Evolutionary conservation across 2,888 invertebrate species (phyloP), one percentile per base, ranked within the genome.

Genomic region (Xestia sexstrigata): DNA sequence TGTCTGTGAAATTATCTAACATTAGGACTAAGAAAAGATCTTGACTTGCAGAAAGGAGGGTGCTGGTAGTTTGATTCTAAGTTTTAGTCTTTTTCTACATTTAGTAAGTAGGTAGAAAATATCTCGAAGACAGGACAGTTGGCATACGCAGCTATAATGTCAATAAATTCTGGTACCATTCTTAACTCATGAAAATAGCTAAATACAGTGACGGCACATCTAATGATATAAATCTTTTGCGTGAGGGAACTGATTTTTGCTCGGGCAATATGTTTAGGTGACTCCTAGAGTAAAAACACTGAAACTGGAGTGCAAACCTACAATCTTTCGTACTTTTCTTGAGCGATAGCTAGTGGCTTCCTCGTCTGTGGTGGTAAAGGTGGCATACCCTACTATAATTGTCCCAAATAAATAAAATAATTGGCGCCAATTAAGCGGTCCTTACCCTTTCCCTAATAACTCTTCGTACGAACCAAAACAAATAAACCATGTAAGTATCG

Each of bases 1-100:
- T 52, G 78, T 81, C 84, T 89, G 85, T 67, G 26, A 7, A 60
- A 15, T 42, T 0, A 0, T 8, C 3, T 4, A 2, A 13, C 23
- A 20, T 77, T 69, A 81, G 9, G 13, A 49, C 0, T 15, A 1
- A 42, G 26, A 52, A 20, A 13, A 30, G 45, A 23, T 39, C 74
- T 20, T 39, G 3, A 58, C 71, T 17, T 23, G n/a, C 7, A 17
- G 15, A 15, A 47, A 8, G 3, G n/a, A 52, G 13, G 30, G 13
- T 42, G 23, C 11, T 8, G 47, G 52, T 49, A 23, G 9, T 52
- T 62, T 62, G 11, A 35, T 30, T 23, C 23, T 6, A 9, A 62
- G 35, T 62, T 62, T 35, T 62, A 39, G 42, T 42, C 6, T 39
- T 39, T 63, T 2, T 39, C 11, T 39, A 39, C 6, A 11, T 63